Base-by-base conservation (phyloP, 1,140 invertebrate species). In the Heliconius hermathena region DNA sequence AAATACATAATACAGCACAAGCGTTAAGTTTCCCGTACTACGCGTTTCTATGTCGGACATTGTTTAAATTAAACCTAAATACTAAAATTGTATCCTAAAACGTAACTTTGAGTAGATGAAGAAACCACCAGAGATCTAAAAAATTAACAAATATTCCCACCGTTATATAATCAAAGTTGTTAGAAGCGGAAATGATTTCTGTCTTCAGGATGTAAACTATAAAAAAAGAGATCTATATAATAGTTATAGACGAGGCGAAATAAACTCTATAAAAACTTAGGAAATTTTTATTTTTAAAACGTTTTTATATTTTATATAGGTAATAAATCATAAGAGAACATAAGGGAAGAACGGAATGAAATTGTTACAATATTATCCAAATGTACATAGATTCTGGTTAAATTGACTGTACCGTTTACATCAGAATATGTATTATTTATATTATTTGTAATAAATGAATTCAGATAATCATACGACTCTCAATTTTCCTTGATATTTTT, bases 121-220 rank as follows among this genome's bases (percentile, higher is more conserved):
- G 83, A 83, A 88, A 90, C 91, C 91, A 92, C 91, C 91, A 89
- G 87, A 90, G 82, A 91, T 89, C 85, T 89, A 90, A 89, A 90
- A 87, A 91, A 84, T 57, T 88, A 87, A 87, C 81, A 89, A 90
- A 88, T 92, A 85, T 92, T 93, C 92, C 92, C 92, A 94, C 92
- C 92, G 92, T 93, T 79, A 91, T 88, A 89, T 81, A 86, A 90
- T 89, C 86, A 93, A 93, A 90, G 89, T 89, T 87, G 60, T 90
- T 86, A 87, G 83, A 88, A 89, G 88, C 82, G 83, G 88, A 89
- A 87, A 85, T 85, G 85, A 79, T 85, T 87, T 88, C 82, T 88
- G 84, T 76, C 82, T 83, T 83, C 78, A 76, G 83, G 81, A 84
- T 80, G 78, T 78, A 87, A 77, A 82, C 71, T 76, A 82, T 84